Base-by-base conservation (phyloP, 1,140 invertebrate species). In the Cepaea nemoralis region DNA sequence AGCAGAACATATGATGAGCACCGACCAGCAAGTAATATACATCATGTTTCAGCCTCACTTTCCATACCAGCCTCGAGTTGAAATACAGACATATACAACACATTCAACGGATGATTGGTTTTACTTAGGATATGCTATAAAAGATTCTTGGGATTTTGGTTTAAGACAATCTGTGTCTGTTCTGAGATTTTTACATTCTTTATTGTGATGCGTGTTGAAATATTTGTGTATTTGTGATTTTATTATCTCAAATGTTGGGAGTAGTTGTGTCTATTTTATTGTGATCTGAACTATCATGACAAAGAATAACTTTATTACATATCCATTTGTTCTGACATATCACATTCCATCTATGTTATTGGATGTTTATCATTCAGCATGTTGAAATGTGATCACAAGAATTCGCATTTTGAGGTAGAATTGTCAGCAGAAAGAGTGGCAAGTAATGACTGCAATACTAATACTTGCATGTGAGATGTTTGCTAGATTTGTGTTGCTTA, bases 11-110 rank as follows among this genome's bases (percentile, higher is more conserved):
- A 67, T 90, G 27, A 86, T 86, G 69, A 87, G 84, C 45, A 86
- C 89, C 16, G 89, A 90, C 37, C 88, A 90, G 42, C 88, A 90
- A 78, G 83, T 88, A 27, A 84, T 89, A 33, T 86, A 86, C 70
- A 82, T 84, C 63, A 85, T 88, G 84, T 88, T 84, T 71, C 82
- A 82, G 50, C 85, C 85, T 14, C 81, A 77, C 33, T 79, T 83
- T 59, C 33, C 77, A 45, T 67, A 87, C 19, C 74, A 84, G 22
- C 83, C 85, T 2, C 77, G 83, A 19, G 82, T 88, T 24, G 83
- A 87, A 81, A 80, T 88, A 19, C 88, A 88, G 74, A 42, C 84
- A 6, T 87, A 83, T 77, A 85, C 81, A 0, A 82, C 83, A 22
- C 79, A 82, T 50, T 75, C 79, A 10, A 74, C 74, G 33, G 84